A percentile compares a stretch with the other conserved stretches of the same genome.
These are phyloP conservation scores for Malacoctenus gilli DNA, from an alignment of 2,797 vertebrate species.

Conservation along the genomic window DNA sequence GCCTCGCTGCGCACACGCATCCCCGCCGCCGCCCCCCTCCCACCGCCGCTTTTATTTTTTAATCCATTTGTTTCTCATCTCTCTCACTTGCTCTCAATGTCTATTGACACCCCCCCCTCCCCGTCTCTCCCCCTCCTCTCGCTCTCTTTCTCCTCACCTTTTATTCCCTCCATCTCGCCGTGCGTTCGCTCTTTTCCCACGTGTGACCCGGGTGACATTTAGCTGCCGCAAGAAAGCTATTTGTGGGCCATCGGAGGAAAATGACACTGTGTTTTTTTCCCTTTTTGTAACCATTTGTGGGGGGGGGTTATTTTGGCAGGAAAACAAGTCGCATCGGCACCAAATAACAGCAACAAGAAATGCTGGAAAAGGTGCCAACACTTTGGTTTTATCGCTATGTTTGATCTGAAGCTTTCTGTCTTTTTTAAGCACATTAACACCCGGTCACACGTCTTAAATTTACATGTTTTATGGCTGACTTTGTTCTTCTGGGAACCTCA, in stretches of 20 bases:
- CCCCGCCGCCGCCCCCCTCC: constrained; percentile 3
- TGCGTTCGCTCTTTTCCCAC: constrained; percentile 24
- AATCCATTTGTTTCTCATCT: constrained; percentile 73
- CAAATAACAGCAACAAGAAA: not conserved
- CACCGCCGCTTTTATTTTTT: constrained; percentile 63
- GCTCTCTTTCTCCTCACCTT: constrained; percentile 31
- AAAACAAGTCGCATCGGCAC: too few relatives aligned
- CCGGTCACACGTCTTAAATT: too few relatives aligned
- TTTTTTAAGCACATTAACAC: too few relatives aligned
- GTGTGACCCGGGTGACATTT: constrained; percentile 60
- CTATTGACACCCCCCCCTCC: constrained; percentile 18
- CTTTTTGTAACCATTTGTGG: too few relatives aligned
- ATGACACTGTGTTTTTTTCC: constrained; percentile 22
- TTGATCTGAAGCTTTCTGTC: too few relatives aligned
- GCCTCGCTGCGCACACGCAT: constrained; percentile 16
- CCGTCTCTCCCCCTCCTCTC: constrained; percentile 6
- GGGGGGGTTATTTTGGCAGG: too few relatives aligned
- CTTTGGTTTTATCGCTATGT: too few relatives aligned
- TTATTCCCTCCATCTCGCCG: constrained; percentile 50
- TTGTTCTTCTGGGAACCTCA: too few relatives aligned
- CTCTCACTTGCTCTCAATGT: constrained; percentile 19
- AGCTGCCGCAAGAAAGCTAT: constrained; percentile 46
- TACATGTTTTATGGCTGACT: too few relatives aligned
- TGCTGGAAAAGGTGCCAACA: too few relatives aligned
- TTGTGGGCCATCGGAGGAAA: constrained; percentile 30